phyloP scores from a whole-genome alignment of 2,888 invertebrate genomes.

The Girardia tigrina region DNA sequence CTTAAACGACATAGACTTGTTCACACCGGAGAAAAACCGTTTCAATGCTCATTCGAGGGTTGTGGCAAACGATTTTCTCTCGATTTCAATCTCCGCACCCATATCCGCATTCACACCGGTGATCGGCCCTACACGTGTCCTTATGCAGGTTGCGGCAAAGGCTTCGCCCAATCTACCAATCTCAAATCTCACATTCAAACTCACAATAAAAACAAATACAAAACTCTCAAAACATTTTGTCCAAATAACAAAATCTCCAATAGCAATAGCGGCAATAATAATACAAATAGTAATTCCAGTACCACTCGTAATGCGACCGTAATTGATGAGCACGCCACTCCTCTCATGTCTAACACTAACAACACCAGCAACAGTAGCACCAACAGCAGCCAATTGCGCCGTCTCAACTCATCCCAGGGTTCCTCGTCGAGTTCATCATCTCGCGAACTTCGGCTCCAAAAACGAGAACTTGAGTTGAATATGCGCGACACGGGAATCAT shows the following conservation, averaged over 20 bases:
- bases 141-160: constrained; percentile 93
- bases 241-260: not conserved
- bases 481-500: not conserved
- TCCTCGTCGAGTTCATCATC: constrained; percentile 5
- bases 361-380: too few species aligned
- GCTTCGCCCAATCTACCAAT: constrained; percentile 94
- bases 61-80: constrained; percentile 89
- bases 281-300: too few species aligned
- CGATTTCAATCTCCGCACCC: constrained; percentile 87
- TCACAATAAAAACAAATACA: constrained; percentile 31
- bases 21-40: constrained; percentile 91
- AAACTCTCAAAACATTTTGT: constrained; percentile 20
- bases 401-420: not conserved
- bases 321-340: not conserved
- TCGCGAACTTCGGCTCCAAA: not conserved
- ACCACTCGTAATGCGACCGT: constrained; percentile 1
- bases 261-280: not conserved
- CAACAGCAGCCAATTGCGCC: not conserved
- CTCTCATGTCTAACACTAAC: not conserved
- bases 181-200: constrained; percentile 77
- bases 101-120: constrained; percentile 86
- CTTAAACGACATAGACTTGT: constrained; percentile 85
- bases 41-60: constrained; percentile 57
- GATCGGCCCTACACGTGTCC: constrained; percentile 94
- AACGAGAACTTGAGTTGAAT: not conserved